phyloP scores from a whole-genome alignment of 35 echinoderm and acorn worm species.

The Acanthaster planci region DNA sequence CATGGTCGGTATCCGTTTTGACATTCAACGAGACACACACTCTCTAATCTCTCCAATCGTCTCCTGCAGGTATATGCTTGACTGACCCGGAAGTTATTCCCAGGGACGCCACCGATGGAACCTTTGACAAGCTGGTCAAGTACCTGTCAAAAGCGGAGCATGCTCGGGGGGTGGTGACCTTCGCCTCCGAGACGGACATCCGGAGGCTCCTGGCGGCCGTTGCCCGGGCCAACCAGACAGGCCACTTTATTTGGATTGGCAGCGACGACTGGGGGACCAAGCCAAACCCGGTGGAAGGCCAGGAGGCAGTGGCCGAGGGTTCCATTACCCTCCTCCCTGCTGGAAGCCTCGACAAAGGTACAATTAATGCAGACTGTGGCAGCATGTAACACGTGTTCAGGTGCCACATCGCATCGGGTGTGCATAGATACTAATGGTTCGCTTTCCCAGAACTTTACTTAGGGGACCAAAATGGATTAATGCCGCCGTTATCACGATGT shows the following conservation, averaged over 20 bases:
- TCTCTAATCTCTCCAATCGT: background rate
- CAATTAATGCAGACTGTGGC: background rate
- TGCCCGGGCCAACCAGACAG: conserved; percentile 49
- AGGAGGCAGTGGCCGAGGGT: conserved; percentile 69
- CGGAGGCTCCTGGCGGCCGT: conserved; percentile 71
- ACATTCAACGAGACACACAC: too few species aligned
- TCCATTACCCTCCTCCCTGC: conserved; percentile 85
- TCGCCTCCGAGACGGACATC: conserved; percentile 84
- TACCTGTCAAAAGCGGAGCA: conserved; percentile 52
- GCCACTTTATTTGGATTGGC: conserved; percentile 85
- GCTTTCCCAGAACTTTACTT: too few species aligned
- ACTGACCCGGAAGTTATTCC: conserved; percentile 71
- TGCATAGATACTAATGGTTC: too few species aligned
- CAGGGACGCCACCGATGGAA: conserved; percentile 58
- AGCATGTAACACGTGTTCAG: too few species aligned
- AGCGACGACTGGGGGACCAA: conserved; percentile 98
- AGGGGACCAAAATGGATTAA: too few species aligned
- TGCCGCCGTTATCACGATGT: too few species aligned
- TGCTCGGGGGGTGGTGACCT: conserved; percentile 72
- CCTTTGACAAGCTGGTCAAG: conserved; percentile 71
- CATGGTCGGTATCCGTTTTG: too few species aligned
- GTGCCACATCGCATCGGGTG: too few species aligned
- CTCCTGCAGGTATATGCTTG: conserved; percentile 71
- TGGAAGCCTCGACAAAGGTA: conserved; percentile 73
- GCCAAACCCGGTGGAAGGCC: conserved; percentile 67